Conservation (phyloP, 1,140 invertebrate genomes). For the Cyclina sinensis region DNA sequence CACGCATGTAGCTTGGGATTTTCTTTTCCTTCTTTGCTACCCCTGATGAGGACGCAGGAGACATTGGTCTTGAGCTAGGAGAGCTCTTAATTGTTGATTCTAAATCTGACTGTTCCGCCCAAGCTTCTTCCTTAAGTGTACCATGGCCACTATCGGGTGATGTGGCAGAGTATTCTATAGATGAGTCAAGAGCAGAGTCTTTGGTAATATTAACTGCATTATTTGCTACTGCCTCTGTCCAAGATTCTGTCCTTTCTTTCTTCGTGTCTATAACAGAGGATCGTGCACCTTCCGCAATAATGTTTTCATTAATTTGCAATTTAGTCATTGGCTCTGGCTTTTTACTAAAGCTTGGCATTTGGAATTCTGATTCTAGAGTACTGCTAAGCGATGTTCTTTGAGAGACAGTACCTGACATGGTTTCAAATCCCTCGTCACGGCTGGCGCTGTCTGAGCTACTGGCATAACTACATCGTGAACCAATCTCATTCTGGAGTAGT, state of each 20-base stretch:
- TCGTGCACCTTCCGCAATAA: conserved; percentile 68
- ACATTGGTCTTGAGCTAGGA: conserved; percentile 54
- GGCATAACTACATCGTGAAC: conserved; percentile 82
- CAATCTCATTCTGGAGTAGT: conserved; percentile 79
- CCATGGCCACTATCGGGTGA: conserved; percentile 80
- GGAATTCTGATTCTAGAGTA: conserved; percentile 81
- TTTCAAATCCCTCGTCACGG: conserved; percentile 85
- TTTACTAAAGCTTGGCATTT: conserved; percentile 71
- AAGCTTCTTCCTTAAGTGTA: conserved; percentile 79
- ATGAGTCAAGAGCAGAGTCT: conserved; percentile 73
- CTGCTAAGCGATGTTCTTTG: conserved; percentile 85
- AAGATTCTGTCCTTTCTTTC: conserved; percentile 83
- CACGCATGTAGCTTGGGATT: conserved; percentile 79
- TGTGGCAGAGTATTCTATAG: conserved; percentile 70
- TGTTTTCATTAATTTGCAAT: conserved; percentile 64
- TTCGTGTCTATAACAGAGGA: conserved; percentile 75
- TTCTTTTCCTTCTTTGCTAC: conserved; percentile 69
- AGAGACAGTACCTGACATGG: conserved; percentile 83
- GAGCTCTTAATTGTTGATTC: conserved; percentile 67
- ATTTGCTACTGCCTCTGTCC: conserved; percentile 79
- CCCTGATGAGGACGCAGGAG: conserved; percentile 56
- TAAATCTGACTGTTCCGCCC: conserved; percentile 75
- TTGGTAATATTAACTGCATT: conserved; percentile 68
- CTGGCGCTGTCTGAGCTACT: conserved; percentile 80
- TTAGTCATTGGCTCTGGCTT: conserved; percentile 68